These are phyloP conservation scores for Turdus rufiventris DNA, from an alignment of 2,113 vertebrate genomes.

Conservation along the genomic window DNA sequence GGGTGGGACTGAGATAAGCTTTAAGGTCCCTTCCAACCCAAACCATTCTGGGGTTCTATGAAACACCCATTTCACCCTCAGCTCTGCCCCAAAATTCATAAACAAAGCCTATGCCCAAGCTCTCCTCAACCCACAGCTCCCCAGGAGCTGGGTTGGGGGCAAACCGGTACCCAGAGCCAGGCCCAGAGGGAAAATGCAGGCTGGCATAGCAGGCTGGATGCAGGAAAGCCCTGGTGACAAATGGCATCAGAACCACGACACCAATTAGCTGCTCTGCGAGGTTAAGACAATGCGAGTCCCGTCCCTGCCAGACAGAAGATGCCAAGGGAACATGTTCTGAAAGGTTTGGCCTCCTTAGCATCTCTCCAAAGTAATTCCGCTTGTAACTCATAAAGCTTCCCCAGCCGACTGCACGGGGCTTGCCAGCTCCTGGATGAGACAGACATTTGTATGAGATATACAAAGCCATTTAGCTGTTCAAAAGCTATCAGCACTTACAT, in stretches of 20 bases:
- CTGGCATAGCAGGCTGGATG: accelerated
- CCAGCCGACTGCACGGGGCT: conserved; percentile 2
- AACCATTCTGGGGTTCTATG: background rate
- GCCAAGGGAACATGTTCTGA: background rate
- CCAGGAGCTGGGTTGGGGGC: background rate
- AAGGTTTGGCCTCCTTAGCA: conserved; percentile 26
- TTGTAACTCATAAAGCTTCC: conserved; percentile 52
- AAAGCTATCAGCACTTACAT: conserved; percentile 69
- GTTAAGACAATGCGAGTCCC: background rate
- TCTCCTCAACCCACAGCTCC: background rate
- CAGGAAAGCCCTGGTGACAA: background rate
- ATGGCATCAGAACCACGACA: background rate
- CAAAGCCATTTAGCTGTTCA: conserved; percentile 68
- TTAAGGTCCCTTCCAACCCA: background rate
- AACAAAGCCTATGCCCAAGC: background rate
- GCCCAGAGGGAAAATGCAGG: background rate
- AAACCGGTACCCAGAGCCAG: accelerated
- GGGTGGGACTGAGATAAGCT: background rate
- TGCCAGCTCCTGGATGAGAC: conserved; percentile 37
- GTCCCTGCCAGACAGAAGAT: background rate
- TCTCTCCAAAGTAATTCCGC: conserved; percentile 50
- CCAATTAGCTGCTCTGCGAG: background rate
- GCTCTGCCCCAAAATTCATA: background rate
- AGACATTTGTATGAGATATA: conserved; percentile 60
- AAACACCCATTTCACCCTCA: background rate